These are phyloP conservation scores for Sepiola atlantica DNA, from an alignment of 2,888 invertebrate species.

Conservation along the genomic window DNA sequence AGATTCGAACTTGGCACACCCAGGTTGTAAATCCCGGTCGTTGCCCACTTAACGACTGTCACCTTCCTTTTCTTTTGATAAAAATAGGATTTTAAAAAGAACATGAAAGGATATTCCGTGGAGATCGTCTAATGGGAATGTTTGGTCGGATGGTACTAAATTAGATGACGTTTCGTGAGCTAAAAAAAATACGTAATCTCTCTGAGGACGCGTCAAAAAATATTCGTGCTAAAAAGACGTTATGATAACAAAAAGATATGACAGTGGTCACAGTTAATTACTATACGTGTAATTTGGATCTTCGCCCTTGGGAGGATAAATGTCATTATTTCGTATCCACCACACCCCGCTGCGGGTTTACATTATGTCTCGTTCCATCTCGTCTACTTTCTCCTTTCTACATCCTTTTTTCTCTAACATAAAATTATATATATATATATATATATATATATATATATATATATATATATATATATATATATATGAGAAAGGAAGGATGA, in stretches of 20 bases:
- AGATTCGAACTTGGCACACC: too few species aligned
- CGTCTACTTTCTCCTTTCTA: too few species aligned
- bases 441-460: too few species aligned
- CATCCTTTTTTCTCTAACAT: neutral
- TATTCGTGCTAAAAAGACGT: constrained; percentile 1
- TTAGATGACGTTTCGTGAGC: neutral
- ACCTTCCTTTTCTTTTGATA: too few species aligned
- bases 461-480: neutral
- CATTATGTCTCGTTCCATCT: neutral
- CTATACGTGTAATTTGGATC: neutral
- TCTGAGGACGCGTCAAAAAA: neutral
- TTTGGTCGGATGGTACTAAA: neutral
- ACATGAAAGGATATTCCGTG: neutral
- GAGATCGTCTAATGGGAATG: neutral
- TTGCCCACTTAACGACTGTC: too few species aligned
- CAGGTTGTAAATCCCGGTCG: too few species aligned
- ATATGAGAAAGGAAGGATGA: too few species aligned
- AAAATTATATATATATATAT: too few species aligned
- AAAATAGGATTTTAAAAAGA: neutral
- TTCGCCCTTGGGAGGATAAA: neutral
- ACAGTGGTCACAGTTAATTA: neutral
- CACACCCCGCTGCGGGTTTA: too few species aligned
- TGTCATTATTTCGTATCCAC: too few species aligned
- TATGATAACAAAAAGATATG: neutral
- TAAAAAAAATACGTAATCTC: neutral